Base-by-base conservation (phyloP, 2,888 invertebrate species). In the Volucella zonaria region DNA sequence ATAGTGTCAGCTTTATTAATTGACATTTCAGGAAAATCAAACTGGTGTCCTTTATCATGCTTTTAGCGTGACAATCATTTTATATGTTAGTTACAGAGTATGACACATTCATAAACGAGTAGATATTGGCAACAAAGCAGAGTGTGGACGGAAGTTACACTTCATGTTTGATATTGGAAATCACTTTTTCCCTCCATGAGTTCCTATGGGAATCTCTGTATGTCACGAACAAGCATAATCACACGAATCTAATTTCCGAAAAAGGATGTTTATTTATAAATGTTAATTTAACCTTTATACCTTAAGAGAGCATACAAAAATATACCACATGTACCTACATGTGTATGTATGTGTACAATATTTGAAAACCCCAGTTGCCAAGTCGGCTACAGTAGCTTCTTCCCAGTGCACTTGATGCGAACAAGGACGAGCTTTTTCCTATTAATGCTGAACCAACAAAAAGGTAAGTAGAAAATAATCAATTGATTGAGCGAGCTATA, bases 1-100 rank as follows among this genome's bases (percentile, higher is more conserved):
- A 78, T 8, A 23, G 62, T 78, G 77, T 68, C 77, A 43, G 18
- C 54, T 73, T 61, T 78, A 78, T 52, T 79, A 82, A 74, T 70
- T 78, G 79, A 82, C 82, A 62, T 59, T 64, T 14, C 52, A 43
- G 64, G 62, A 49, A 78, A 78, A 71, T 66, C 47, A 9, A 43
- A 58, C 47, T 51, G 71, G 59, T n/a, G 42, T 18, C 40, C 43
- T 74, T 71, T 47, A 31, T 54, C 31, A 15, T 42, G 15, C 23
- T 42, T 9, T 52, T 11, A 9, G 42, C 59, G 51, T 74, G 82
- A 79, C 74, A 79, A 66, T 70, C 38, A 58, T 62, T 68, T 40
- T 62, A 52, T 58, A 54, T 43, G 40, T 42, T 62, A 68, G 54
- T 74, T 80, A 68, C 43, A 18, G 38, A 49, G 12, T 52, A 73